A percentile compares a stretch with the other conserved stretches of the same genome.
phyloP scores from a whole-genome alignment of 2,888 invertebrate species.

The Bellardia pandia region DNA sequence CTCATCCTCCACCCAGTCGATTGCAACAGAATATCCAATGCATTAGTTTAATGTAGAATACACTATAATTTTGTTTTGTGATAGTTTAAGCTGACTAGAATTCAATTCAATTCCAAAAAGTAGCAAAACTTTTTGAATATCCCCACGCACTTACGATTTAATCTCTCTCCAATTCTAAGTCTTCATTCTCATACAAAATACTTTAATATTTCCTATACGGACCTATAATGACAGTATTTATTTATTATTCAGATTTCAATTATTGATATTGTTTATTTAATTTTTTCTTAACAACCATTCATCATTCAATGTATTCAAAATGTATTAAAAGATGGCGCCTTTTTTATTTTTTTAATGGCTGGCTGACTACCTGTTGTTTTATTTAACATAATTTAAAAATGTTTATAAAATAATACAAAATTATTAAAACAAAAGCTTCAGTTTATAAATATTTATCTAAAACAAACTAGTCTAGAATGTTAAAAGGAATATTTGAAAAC shows the following conservation, averaged over 20 bases:
- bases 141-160: too few species aligned
- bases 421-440: slow-evolving; percentile 28
- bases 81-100: too few species aligned
- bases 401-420: slow-evolving; percentile 5
- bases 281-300: neutral
- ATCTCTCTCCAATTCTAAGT: neutral
- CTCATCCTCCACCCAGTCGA: too few species aligned
- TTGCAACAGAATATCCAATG: too few species aligned
- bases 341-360: neutral
- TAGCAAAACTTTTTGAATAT: too few species aligned
- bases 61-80: too few species aligned
- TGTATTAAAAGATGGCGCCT: slow-evolving; percentile 31
- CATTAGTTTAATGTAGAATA: too few species aligned
- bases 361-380: slow-evolving; percentile 52
- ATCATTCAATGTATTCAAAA: slow-evolving; percentile 9
- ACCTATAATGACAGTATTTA: slow-evolving; percentile 22
- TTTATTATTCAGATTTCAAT: neutral
- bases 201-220: slow-evolving; percentile 35
- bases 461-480: slow-evolving; percentile 35
- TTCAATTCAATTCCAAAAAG: too few species aligned
- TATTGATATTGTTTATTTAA: neutral
- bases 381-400: slow-evolving; percentile 54
- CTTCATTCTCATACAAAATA: neutral
- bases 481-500: neutral
- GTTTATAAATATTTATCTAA: slow-evolving; percentile 55